A percentile compares a stretch with the other conserved stretches of the same genome.
phyloP scores from a whole-genome alignment of 2,888 invertebrate species.

The Pachliopta kotzebuea region DNA sequence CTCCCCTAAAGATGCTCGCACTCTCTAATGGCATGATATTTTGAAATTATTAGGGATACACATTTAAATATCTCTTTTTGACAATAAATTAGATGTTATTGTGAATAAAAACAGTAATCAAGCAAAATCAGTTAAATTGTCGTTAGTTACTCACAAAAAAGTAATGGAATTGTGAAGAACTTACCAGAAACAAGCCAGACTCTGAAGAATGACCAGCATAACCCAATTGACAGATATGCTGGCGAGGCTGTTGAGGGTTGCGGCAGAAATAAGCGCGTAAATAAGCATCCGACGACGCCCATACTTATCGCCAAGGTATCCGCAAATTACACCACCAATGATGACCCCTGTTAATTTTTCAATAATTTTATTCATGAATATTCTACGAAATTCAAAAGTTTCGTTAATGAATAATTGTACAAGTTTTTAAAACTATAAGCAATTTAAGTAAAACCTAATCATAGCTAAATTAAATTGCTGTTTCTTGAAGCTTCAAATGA shows the following conservation, averaged over 20 bases:
- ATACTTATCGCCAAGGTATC: conserved; percentile 59
- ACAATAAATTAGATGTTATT: neutral
- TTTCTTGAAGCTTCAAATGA: too few species aligned
- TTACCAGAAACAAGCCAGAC: conserved; percentile 57
- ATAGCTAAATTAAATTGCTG: neutral
- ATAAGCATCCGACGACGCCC: conserved; percentile 57
- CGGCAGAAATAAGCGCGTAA: conserved; percentile 45
- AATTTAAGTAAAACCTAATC: neutral
- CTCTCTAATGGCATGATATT: too few species aligned
- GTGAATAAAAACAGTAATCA: neutral
- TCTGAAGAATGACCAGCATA: conserved; percentile 60
- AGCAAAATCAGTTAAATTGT: too few species aligned
- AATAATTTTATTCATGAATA: neutral
- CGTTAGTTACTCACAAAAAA: neutral
- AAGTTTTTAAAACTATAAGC: neutral
- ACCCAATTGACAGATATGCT: conserved; percentile 66
- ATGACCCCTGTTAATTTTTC: conserved; percentile 45
- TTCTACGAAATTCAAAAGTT: neutral
- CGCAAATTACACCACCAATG: conserved; percentile 57
- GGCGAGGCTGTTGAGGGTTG: conserved; percentile 52
- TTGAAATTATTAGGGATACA: too few species aligned
- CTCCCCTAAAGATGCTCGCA: too few species aligned
- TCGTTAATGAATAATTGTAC: neutral
- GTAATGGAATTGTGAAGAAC: conserved; percentile 34
- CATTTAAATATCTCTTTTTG: neutral